Evolutionary conservation across 2,888 invertebrate genomes (phyloP), one percentile per base, ranked within the genome.

Genomic region (Hesperia comma): DNA sequence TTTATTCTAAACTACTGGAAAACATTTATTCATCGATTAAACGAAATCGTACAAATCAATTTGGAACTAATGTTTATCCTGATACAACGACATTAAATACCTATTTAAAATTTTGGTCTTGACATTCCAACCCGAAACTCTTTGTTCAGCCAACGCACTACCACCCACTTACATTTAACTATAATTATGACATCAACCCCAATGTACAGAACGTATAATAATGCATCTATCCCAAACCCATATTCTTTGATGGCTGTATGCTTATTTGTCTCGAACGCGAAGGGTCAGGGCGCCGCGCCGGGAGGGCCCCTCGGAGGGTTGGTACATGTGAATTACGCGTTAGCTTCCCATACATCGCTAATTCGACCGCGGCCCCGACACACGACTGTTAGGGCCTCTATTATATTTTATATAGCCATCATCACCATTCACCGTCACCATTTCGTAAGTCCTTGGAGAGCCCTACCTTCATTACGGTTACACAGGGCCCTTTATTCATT

Each of bases 351-450:
- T 73, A 74, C 73, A 75, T 76, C 74, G 74, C 78, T 79, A 78
- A 77, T 75, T 77, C 74, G 43, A 49, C 72, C 76, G 71, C 71
- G 69, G 70, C 61, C 74, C 72, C 71, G 67, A 64, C 67, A 76
- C 76, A 78, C 79, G 75, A 83, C 80, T 83, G 81, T 82, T 82
- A 80, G 80, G 81, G 78, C 78, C 77, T 77, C 86, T 84, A 87
- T 90, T 88, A 88, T 85, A 88, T 89, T 89, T 89, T 88, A 89
- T 87, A 84, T 76, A 75, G 81, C 83, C 80, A 88, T 87, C 84
- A 87, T 81, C 82, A 83, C 82, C 78, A 79, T 80, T 87, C 84
- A 87, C 81, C 82, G 83, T 82, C 78, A 79, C 80, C 73, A 81
- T 87, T 85, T 85, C 77, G 78, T 74, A 81, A 82, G 83, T 84